A percentile compares a stretch with the other conserved stretches of the same genome.
phyloP scores from a whole-genome alignment of 2,797 vertebrate species.

The Myiotriccus ornatus region DNA sequence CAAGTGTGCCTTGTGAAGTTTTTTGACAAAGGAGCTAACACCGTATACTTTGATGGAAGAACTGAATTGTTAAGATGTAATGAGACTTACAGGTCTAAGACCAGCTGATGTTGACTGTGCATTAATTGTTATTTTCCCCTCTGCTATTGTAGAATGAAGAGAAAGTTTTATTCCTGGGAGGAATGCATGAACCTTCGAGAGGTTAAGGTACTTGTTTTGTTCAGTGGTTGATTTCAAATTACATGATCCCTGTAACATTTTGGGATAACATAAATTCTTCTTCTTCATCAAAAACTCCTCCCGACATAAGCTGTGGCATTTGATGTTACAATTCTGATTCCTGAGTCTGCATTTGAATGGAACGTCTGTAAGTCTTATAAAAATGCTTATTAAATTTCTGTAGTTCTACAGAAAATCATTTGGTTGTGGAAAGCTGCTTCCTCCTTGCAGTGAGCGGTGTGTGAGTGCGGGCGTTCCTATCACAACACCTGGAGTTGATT shows the following conservation, averaged over 20 bases:
- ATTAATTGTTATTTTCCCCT: not conserved
- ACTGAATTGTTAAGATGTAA: not conserved
- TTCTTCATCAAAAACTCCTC: not conserved
- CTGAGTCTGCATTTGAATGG: not conserved
- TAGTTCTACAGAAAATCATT: not conserved
- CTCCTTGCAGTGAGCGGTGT: not conserved
- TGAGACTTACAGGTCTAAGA: not conserved
- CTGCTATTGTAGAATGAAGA: slow-evolving; percentile 88
- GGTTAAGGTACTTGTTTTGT: slow-evolving; percentile 85
- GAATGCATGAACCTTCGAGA: slow-evolving; percentile 98
- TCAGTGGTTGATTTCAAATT: not conserved
- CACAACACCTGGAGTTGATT: not conserved
- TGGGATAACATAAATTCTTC: not conserved
- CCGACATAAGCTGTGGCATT: not conserved
- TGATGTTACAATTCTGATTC: not conserved
- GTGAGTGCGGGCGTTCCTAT: not conserved
- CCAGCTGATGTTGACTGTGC: not conserved
- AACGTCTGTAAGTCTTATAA: not conserved
- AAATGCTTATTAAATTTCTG: not conserved
- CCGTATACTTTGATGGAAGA: not conserved
- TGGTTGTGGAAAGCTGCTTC: not conserved
- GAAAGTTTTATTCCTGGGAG: slow-evolving; percentile 97
- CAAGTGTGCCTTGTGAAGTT: not conserved
- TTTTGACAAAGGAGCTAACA: not conserved
- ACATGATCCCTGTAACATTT: rapidly evolving